Evolutionary conservation across 2,113 vertebrate species (phyloP), one percentile per base, ranked within the genome.

Genomic region (Sapayoa aenigma): DNA sequence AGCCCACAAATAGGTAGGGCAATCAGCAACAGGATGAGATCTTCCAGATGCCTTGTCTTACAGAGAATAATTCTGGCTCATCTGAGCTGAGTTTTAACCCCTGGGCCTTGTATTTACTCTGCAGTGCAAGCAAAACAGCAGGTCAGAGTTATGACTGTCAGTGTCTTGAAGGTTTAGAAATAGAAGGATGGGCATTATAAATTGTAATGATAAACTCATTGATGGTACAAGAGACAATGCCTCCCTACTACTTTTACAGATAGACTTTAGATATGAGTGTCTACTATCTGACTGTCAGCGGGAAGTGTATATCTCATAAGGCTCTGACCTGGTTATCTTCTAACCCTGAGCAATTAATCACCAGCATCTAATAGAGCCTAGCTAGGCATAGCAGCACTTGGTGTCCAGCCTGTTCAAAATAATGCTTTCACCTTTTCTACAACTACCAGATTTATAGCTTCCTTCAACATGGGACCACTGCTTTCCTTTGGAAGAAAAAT

Each of bases 281-380:
- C 81, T 92, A 52, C 73, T 84, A 1, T 84, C 58, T 89, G 83
- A 84, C 47, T 89, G 37, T 58, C 72, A 90, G 39, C 46, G 22
- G 79, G 75, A 97, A 93, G 68, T 21, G 24, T 74, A 2, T 87
- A 63, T 94, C 75, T 91, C 71, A 21, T 46, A 37, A 87, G 81
- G 87, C 28, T 87, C 58, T 96, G 93, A 93, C 88, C 90, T 76
- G 86, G 76, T 94, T 94, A 93, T 93, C 95, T 84, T 55, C 83
- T 90, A 90, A 92, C 75, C 79, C 50, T 1, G 1, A 74, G 68
- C 85, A 95, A 96, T 93, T 95, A 93, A 96, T 95, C 94, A 94
- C 53, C 31, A 56, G 74, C 66, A 81, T 53, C 69, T 94, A 78
- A 73, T 3, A n/a, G 56, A 14, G 37, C 74, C 25, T 22, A 90